These are phyloP conservation scores for Xylota sylvarum DNA, from an alignment of 2,888 invertebrate species.

Conservation along the genomic window DNA sequence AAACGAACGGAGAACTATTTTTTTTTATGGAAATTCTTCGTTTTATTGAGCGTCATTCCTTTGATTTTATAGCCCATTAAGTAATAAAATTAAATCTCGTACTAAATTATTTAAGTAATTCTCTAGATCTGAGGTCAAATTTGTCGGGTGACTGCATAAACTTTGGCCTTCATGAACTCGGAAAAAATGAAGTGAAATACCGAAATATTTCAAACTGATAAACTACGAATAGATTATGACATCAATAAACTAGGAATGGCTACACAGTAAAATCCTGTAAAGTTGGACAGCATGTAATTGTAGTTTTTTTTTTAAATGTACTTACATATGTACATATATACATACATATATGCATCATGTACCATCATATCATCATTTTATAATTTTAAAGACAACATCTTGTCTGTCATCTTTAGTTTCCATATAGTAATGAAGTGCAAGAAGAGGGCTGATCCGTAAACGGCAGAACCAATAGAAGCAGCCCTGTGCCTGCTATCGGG, in stretches of 20 bases:
- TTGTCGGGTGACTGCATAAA: conserved; percentile 7
- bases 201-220: neutral
- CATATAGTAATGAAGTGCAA: too few species aligned
- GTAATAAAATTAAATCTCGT: neutral
- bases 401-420: too few species aligned
- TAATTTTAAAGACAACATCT: too few species aligned
- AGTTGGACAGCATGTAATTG: neutral
- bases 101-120: conserved; percentile 4
- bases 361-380: too few species aligned
- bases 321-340: too few species aligned
- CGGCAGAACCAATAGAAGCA: too few species aligned
- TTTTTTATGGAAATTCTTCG: neutral
- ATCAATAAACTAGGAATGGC: too few species aligned
- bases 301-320: too few species aligned
- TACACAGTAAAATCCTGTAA: neutral
- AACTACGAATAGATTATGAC: neutral
- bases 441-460: too few species aligned
- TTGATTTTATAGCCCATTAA: neutral
- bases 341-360: too few species aligned
- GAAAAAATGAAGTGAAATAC: neutral
- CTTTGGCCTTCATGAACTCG: conserved; percentile 3
- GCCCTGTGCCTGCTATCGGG: too few species aligned
- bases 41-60: neutral
- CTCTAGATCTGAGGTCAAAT: neutral
- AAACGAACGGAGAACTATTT: neutral